A percentile compares a stretch with the other conserved stretches of the same genome.
These are phyloP conservation scores for Tinamus major DNA, from an alignment of 2,797 vertebrate genomes.

Conservation along the genomic window DNA sequence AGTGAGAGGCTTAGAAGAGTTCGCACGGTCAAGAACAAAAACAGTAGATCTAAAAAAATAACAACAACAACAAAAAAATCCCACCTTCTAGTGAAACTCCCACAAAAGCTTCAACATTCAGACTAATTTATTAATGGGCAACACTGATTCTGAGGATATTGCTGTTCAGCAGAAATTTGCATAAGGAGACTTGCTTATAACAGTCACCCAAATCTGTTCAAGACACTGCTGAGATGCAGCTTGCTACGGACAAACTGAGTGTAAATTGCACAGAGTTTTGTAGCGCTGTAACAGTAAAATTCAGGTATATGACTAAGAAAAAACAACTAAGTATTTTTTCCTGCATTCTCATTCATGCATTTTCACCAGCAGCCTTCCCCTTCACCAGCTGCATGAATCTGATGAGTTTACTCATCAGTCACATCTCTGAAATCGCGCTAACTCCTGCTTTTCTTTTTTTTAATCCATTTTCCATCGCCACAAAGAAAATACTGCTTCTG, in stretches of 20 bases:
- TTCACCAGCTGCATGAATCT: background rate
- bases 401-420: background rate
- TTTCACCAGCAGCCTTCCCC: background rate
- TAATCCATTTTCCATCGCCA: background rate
- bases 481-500: accelerated
- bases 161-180: background rate
- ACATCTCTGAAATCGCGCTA: background rate
- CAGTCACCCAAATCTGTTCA: background rate
- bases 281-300: background rate
- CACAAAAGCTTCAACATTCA: background rate
- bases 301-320: background rate
- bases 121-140: background rate
- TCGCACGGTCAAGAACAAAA: background rate
- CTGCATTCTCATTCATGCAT: background rate
- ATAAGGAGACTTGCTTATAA: background rate
- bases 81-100: background rate
- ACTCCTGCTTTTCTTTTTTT: background rate
- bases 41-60: background rate
- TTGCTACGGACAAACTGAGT: too few species aligned
- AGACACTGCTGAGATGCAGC: background rate
- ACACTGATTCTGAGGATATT: background rate
- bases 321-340: background rate
- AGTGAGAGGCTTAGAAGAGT: background rate
- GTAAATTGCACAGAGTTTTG: background rate
- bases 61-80: background rate